Conservation (phyloP, 2,797 vertebrate genomes). For the Menidia menidia region DNA sequence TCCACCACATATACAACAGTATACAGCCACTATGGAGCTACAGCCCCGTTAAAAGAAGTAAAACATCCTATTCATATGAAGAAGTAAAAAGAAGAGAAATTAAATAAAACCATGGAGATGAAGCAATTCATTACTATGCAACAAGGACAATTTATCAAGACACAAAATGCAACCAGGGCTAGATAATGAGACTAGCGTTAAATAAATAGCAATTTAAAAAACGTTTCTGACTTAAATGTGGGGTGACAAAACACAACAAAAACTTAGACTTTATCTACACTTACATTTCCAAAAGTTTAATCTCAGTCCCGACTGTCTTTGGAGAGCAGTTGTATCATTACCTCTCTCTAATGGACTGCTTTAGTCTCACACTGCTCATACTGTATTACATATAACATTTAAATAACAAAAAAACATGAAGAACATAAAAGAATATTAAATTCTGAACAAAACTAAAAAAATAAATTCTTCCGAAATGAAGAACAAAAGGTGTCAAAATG, state of each 20-base stretch:
- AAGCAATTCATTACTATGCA: slow-evolving; percentile 46
- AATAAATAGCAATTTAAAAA: slow-evolving; percentile 59
- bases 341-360: slow-evolving; percentile 35
- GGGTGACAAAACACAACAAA: slow-evolving; percentile 49
- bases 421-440: background rate
- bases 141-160: slow-evolving; percentile 70
- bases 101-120: slow-evolving; percentile 59
- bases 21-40: slow-evolving; percentile 40
- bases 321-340: slow-evolving; percentile 34
- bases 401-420: too few species aligned
- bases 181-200: slow-evolving; percentile 68
- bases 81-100: slow-evolving; percentile 15
- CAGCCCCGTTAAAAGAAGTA: slow-evolving; percentile 51
- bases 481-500: slow-evolving; percentile 15
- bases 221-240: slow-evolving; percentile 48
- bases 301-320: slow-evolving; percentile 4
- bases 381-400: too few species aligned
- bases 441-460: background rate
- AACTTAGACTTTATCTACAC: slow-evolving; percentile 55
- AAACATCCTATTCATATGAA: slow-evolving; percentile 49
- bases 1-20: slow-evolving; percentile 17
- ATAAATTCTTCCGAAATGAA: background rate
- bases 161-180: slow-evolving; percentile 50
- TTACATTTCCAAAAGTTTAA: slow-evolving; percentile 30
- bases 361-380: slow-evolving; percentile 28